Evolutionary conservation across 2,888 invertebrate species (phyloP), one percentile per base, ranked within the genome.

Genomic region (Drosophila melanocephala): DNA sequence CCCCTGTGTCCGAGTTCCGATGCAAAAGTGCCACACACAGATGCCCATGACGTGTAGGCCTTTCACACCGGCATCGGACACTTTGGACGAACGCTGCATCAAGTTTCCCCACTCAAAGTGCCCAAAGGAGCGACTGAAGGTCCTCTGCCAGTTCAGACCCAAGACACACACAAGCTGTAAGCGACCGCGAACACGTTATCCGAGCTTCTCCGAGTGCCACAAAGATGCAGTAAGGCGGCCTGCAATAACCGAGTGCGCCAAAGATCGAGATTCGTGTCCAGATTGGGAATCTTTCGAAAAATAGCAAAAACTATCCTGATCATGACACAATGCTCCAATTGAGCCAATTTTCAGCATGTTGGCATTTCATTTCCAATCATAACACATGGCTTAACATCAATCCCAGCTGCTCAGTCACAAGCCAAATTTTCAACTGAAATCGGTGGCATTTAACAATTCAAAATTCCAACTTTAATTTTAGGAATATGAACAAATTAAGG

Each of bases 151-250:
- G 6, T 3, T 39, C 5, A n/a, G 19, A 0, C 42, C 51, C 10
- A 75, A 56, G 10, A 7, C 5, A 0, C 32, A 2, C 3, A 0
- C 61, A 7, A 32, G 30, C 0, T 14, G 10, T 1, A 50, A 47
- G 4, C 73, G 86, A 1, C 59, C 5, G 1, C 44, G 32, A 0
- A 72, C 76, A 9, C 67, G 60, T 12, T 85, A 85, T 32, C 83
- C 77, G 5, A 73, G 77, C 32, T 88, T 70, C 59, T 88, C 87
- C 0, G 89, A 88, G 42, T 75, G 69, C 33, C 14, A 52, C 4
- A 42, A 33, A 16, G 55, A 12, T 0, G 33, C 44, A 26, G 7
- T 55, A 7, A 26, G 37, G 0, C 7, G 7, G 0, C 0, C 0
- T 14, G 51, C 42, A 2, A 47, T 5, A 50, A 69, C 53, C 14